Percentiles rank a stretch among this genome's conserved stretches.
These are phyloP conservation scores for Heliocidaris tuberculata DNA, from an alignment of 35 echinoderm and acorn worm genomes.

Conservation along the genomic window DNA sequence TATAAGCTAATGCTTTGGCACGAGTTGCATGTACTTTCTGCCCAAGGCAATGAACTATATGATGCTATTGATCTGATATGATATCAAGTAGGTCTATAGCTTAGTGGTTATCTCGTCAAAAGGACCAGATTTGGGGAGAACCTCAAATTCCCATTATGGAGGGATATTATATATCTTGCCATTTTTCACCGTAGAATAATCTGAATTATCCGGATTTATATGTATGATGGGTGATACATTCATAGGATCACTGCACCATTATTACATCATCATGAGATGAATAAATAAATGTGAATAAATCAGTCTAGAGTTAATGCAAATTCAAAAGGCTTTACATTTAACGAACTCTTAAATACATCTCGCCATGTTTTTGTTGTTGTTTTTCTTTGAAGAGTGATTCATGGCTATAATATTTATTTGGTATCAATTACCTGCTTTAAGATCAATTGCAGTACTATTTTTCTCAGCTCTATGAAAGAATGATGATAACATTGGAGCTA, in stretches of 20 bases:
- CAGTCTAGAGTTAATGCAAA: too few relatives aligned
- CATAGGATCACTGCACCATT: background rate
- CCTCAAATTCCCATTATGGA: background rate
- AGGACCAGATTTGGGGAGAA: background rate
- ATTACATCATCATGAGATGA: background rate
- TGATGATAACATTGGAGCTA: too few relatives aligned
- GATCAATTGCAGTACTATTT: too few relatives aligned
- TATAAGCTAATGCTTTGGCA: background rate
- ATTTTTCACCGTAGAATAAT: background rate
- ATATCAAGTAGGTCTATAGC: constrained; percentile 1
- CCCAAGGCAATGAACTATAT: constrained; percentile 32
- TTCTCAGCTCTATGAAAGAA: too few relatives aligned
- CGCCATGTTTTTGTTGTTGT: background rate
- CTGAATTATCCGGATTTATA: background rate
- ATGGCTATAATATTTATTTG: too few relatives aligned
- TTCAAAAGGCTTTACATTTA: too few relatives aligned
- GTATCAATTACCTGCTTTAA: too few relatives aligned
- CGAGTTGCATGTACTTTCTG: constrained; percentile 8
- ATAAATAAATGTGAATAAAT: too few relatives aligned
- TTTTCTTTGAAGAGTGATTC: background rate
- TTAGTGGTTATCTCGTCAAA: constrained; percentile 3
- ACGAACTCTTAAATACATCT: background rate
- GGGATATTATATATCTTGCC: background rate
- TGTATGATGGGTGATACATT: background rate
- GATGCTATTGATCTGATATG: background rate